phyloP scores from a whole-genome alignment of 2,113 vertebrate species.

The Ciconia boyciana region DNA sequence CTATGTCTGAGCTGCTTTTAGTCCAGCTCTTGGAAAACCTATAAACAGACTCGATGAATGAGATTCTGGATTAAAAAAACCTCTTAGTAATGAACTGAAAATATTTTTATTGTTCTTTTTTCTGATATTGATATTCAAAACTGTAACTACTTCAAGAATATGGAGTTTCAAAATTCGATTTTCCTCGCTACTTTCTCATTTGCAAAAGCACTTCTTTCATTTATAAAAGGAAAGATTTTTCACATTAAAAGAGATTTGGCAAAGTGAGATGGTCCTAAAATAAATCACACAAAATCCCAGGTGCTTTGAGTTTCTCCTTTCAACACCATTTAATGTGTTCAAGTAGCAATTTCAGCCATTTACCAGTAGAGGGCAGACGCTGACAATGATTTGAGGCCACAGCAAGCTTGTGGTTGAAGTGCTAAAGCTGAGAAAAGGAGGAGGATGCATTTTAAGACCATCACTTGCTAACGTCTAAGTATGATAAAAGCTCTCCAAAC shows the following conservation, averaged over 20 bases:
- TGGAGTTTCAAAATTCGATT: neutral
- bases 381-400: neutral
- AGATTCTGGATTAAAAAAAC: neutral
- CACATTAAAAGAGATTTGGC: neutral
- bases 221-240: neutral
- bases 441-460: neutral
- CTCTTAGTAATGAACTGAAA: neutral
- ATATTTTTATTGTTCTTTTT: neutral
- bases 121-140: neutral
- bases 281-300: neutral
- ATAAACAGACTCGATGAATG: neutral
- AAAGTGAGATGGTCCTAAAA: neutral
- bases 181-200: neutral
- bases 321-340: rapidly evolving
- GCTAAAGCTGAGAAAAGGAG: neutral
- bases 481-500: neutral
- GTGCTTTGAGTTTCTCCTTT: neutral
- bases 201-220: neutral
- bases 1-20: neutral
- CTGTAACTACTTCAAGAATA: neutral
- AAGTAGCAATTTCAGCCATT: neutral
- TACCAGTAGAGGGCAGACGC: constrained; percentile 27
- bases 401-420: neutral
- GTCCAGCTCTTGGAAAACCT: neutral
- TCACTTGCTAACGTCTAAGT: neutral